These are phyloP conservation scores for Riptortus pedestris DNA, from an alignment of 1,140 invertebrate species.

Conservation along the genomic window DNA sequence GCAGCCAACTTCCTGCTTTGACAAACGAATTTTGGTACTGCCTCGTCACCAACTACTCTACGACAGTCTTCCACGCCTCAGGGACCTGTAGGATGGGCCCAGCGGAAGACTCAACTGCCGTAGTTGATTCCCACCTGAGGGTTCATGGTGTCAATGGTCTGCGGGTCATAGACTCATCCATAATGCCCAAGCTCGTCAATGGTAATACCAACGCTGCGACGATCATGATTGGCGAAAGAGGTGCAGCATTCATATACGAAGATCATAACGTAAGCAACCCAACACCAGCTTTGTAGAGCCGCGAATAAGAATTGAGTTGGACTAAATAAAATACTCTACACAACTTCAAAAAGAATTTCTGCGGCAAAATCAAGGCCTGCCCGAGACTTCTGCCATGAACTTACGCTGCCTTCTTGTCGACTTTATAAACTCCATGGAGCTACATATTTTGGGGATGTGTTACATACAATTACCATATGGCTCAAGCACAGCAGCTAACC, in stretches of 20 bases:
- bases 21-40: slow-evolving; percentile 51
- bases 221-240: slow-evolving; percentile 46
- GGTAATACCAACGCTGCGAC: slow-evolving; percentile 37
- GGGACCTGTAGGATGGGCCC: slow-evolving; percentile 50
- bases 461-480: too few species aligned
- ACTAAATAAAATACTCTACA: background rate
- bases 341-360: too few species aligned
- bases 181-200: slow-evolving; percentile 35
- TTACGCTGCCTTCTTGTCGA: too few species aligned
- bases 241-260: slow-evolving; percentile 41
- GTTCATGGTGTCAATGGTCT: slow-evolving; percentile 38
- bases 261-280: slow-evolving; percentile 36
- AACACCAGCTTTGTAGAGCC: background rate
- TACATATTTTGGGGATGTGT: too few species aligned
- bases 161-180: slow-evolving; percentile 37
- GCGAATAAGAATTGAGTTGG: too few species aligned
- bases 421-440: too few species aligned
- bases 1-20: background rate
- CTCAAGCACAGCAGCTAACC: too few species aligned
- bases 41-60: slow-evolving; percentile 42
- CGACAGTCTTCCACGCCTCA: slow-evolving; percentile 43
- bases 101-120: slow-evolving; percentile 37
- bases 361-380: too few species aligned
- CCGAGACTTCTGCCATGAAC: too few species aligned
- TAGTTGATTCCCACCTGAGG: slow-evolving; percentile 39